Conservation (phyloP, 2,113 vertebrate species). For the Nothoprocta perdicaria region DNA sequence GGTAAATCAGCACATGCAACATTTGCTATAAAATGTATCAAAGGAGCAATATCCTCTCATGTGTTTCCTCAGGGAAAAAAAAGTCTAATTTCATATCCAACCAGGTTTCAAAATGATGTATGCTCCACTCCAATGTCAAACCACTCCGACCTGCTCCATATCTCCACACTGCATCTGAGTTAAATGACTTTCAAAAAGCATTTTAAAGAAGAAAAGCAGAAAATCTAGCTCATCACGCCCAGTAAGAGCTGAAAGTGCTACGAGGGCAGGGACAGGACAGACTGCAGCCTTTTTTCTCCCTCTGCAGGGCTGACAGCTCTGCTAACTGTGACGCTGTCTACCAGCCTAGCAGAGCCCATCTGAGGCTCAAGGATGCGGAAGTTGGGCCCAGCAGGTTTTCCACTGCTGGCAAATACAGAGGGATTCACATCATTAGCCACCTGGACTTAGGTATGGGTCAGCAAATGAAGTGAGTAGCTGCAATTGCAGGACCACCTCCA, state of each 20-base stretch:
- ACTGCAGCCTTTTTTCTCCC: neutral
- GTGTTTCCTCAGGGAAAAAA: neutral
- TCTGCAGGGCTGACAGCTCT: neutral
- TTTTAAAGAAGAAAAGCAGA: neutral
- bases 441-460: conserved; percentile 52
- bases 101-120: neutral
- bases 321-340: neutral
- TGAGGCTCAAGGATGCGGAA: neutral
- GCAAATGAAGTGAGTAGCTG: conserved; percentile 52
- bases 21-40: neutral
- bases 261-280: neutral
- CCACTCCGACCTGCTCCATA: neutral
- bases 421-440: neutral
- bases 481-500: conserved; percentile 58
- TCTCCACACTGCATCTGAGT: neutral
- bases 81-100: neutral
- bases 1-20: neutral
- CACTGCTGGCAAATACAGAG: neutral
- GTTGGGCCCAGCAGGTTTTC: neutral
- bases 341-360: neutral
- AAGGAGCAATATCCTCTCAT: neutral
- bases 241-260: neutral
- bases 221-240: neutral
- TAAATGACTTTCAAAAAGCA: neutral
- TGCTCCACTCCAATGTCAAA: neutral